Percentiles rank a stretch among this genome's conserved stretches.
These are phyloP conservation scores for Acrobeloides nanus DNA, from an alignment of 2,888 invertebrate genomes.

Conservation along the genomic window DNA sequence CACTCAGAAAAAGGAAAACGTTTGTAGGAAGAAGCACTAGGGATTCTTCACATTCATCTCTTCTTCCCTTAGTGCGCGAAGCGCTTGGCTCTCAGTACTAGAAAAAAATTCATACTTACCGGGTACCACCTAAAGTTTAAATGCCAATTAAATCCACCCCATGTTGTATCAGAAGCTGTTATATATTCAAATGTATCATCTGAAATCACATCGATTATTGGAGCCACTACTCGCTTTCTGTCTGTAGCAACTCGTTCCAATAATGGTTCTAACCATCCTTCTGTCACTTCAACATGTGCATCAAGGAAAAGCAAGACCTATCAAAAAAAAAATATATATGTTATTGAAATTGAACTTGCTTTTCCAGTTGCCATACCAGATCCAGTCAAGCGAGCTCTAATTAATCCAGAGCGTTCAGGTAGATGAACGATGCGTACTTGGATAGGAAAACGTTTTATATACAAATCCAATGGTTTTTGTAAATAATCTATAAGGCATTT, in stretches of 20 bases:
- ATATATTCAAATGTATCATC: slow-evolving; percentile 98
- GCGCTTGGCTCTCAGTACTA: no score
- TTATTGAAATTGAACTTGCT: slow-evolving; percentile 1
- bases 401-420: slow-evolving; percentile 84
- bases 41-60: no score
- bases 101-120: no score
- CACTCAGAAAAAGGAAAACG: no score
- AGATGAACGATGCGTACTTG: slow-evolving; percentile 65
- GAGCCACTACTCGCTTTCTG: slow-evolving; percentile 84
- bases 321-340: neutral
- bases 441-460: slow-evolving; percentile 41
- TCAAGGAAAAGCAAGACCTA: slow-evolving; percentile 87
- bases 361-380: slow-evolving; percentile 78
- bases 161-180: slow-evolving; percentile 95
- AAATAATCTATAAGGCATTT: slow-evolving; percentile 39
- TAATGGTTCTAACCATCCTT: slow-evolving; percentile 93
- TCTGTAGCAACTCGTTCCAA: slow-evolving; percentile 57
- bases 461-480: slow-evolving; percentile 43
- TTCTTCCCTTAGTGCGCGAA: no score
- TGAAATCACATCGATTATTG: slow-evolving; percentile 95
- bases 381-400: slow-evolving; percentile 85
- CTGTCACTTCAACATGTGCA: slow-evolving; percentile 79
- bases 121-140: slow-evolving; percentile 89
- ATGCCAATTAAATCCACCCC: slow-evolving; percentile 98
- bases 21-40: no score